Evolutionary conservation across 2,888 invertebrate genomes (phyloP).

Genomic region (Tenthredo scrophulariae): DNA sequence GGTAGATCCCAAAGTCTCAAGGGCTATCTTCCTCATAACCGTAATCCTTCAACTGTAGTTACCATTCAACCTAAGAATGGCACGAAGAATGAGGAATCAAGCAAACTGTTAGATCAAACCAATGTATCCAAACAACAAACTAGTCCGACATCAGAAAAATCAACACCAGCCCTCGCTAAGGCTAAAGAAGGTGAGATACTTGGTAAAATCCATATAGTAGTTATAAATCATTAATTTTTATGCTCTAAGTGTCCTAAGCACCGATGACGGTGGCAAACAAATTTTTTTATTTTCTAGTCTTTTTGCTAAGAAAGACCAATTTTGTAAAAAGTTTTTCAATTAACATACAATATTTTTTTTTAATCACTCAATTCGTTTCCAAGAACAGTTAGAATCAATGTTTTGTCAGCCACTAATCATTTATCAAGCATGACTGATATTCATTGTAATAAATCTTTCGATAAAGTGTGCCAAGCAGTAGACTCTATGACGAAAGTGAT

Average conservation of each 20-base stretch:
- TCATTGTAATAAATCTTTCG: conserved; percentile 66
- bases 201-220: not conserved
- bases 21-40: conserved; percentile 63
- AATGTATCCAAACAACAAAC: conserved; percentile 60
- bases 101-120: conserved; percentile 70
- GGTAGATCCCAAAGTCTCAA: conserved; percentile 70
- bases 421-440: conserved; percentile 63
- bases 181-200: conserved; percentile 73
- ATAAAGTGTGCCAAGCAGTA: conserved; percentile 79
- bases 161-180: conserved; percentile 71
- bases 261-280: not conserved
- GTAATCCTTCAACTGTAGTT: conserved; percentile 66
- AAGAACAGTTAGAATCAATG: not conserved
- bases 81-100: conserved; percentile 70
- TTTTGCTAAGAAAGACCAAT: not conserved
- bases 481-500: conserved; percentile 80
- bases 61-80: conserved; percentile 75
- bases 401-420: conserved; percentile 16
- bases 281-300: not conserved
- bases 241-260: not conserved
- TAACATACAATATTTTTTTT: not conserved
- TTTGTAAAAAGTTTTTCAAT: not conserved
- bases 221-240: not conserved
- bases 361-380: not conserved
- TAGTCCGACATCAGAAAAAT: conserved; percentile 65